A percentile compares a stretch with the other conserved stretches of the same genome.
Evolutionary conservation across 2,888 invertebrate genomes (phyloP).

Genomic region (Biston betularia): DNA sequence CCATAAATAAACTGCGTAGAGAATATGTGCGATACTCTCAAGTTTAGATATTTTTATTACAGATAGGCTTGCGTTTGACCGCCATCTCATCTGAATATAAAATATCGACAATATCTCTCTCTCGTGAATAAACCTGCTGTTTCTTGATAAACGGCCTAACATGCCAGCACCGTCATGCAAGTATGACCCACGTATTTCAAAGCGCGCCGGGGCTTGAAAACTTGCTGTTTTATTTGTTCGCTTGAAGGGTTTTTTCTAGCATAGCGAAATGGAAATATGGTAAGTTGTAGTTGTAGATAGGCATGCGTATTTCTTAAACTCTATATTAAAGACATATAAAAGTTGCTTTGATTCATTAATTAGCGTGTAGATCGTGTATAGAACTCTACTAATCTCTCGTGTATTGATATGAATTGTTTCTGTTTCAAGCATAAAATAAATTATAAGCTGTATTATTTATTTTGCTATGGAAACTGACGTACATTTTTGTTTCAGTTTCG

Average conservation of each 20-base stretch:
- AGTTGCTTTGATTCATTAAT: neutral
- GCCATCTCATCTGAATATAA: neutral
- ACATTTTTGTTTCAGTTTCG: too few relatives aligned
- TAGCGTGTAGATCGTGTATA: neutral
- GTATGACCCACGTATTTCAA: conserved; percentile 63
- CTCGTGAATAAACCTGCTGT: conserved; percentile 3
- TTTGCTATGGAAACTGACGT: too few relatives aligned
- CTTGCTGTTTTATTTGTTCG: conserved; percentile 46
- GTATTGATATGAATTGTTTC: too few relatives aligned
- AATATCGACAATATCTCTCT: neutral
- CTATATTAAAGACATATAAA: neutral
- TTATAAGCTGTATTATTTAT: too few relatives aligned
- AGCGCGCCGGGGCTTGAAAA: conserved; percentile 55
- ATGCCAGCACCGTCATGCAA: conserved; percentile 45
- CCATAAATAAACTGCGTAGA: neutral
- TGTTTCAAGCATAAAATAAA: too few relatives aligned
- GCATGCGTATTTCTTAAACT: conserved; percentile 12
- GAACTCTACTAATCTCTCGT: neutral
- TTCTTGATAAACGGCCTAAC: conserved; percentile 27
- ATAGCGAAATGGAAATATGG: neutral
- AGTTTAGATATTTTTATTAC: neutral
- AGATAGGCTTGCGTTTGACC: too few relatives aligned
- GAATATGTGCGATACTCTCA: neutral
- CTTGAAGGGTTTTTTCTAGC: conserved; percentile 1
- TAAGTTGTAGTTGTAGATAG: conserved; percentile 1